Conservation (phyloP, 2,888 invertebrate genomes). For the Tanytarsus gracilentus region DNA sequence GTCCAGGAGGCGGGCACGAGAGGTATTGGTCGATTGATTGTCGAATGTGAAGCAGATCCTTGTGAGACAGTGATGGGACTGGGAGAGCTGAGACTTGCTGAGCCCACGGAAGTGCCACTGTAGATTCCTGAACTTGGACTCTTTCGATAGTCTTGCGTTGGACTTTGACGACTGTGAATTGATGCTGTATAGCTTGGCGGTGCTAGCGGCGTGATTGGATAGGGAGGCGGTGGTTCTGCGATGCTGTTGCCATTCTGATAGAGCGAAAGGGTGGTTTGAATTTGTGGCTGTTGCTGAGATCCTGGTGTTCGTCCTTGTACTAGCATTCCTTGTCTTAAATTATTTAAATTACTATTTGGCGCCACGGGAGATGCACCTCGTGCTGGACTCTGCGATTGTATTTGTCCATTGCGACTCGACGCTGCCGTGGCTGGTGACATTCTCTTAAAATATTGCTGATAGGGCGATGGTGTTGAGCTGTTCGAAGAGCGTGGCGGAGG, state of each 20-base stretch:
- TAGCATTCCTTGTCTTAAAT: conserved; percentile 57
- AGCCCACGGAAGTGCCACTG: conserved; percentile 74
- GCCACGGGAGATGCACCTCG: conserved; percentile 67
- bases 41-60: conserved; percentile 50
- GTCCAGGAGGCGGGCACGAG: conserved; percentile 56
- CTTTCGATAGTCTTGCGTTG: conserved; percentile 66
- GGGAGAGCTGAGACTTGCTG: conserved; percentile 45
- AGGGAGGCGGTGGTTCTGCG: conserved; percentile 61
- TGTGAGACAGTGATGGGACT: conserved; percentile 68
- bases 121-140: conserved; percentile 81
- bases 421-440: conserved; percentile 68
- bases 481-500: conserved; percentile 65
- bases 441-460: conserved; percentile 63
- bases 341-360: conserved; percentile 35
- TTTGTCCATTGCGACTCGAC: conserved; percentile 45
- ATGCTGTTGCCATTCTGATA: conserved; percentile 55
- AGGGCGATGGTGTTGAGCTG: conserved; percentile 54
- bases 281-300: conserved; percentile 74
- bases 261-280: conserved; percentile 76
- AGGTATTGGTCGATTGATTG: conserved; percentile 69
- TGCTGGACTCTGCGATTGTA: conserved; percentile 52
- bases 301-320: conserved; percentile 72
- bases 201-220: conserved; percentile 51
- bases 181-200: conserved; percentile 78
- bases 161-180: conserved; percentile 79